Percentiles rank a stretch among this genome's conserved stretches.
Evolutionary conservation across 2,113 vertebrate species (phyloP).

Genomic region (Phocoena sinus): DNA sequence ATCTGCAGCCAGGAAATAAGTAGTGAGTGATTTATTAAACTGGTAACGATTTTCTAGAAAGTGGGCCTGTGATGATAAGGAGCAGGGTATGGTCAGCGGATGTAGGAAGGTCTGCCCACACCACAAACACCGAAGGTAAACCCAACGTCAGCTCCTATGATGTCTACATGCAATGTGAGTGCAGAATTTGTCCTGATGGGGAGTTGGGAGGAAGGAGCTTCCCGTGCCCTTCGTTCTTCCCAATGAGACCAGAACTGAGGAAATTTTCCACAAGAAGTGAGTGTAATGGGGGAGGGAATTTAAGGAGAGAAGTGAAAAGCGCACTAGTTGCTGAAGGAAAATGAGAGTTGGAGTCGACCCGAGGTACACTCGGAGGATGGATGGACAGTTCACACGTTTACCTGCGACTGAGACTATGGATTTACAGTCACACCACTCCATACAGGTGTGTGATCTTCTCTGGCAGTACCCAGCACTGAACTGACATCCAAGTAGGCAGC

Average conservation of each 20-base stretch:
- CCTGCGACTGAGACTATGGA: too few species aligned
- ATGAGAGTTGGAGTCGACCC: background rate
- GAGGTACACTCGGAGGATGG: fast-evolving
- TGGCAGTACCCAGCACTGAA: background rate
- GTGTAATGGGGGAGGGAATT: background rate
- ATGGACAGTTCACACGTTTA: fast-evolving
- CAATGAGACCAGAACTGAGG: background rate
- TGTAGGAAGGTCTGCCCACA: too few species aligned
- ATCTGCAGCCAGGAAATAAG: background rate
- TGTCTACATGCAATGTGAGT: too few species aligned
- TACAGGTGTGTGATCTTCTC: background rate
- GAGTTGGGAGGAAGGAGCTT: too few species aligned
- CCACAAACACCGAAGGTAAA: background rate
- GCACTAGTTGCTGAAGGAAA: background rate
- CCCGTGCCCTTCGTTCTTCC: background rate
- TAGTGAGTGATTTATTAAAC: background rate
- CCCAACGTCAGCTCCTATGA: fast-evolving
- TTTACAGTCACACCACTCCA: background rate
- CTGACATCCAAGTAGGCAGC: background rate
- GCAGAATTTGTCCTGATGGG: background rate
- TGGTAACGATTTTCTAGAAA: fast-evolving
- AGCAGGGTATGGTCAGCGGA: fast-evolving
- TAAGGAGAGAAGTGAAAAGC: background rate
- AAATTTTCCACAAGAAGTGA: background rate
- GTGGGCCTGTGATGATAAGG: fast-evolving